phyloP scores from a whole-genome alignment of 2,113 vertebrate species.

The Poicephalus meyeri region DNA sequence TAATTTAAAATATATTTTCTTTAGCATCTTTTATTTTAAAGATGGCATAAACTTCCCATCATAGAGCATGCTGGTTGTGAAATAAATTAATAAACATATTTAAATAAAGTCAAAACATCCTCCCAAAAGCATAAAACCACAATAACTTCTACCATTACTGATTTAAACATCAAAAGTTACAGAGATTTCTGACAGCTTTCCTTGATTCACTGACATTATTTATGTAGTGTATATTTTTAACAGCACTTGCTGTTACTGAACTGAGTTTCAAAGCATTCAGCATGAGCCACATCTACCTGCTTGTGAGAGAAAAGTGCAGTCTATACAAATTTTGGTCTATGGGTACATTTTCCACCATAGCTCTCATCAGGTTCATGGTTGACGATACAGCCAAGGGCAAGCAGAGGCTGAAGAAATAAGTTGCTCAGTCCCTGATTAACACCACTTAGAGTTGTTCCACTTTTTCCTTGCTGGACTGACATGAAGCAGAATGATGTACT shows the following conservation, averaged over 20 bases:
- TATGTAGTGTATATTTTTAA: background rate
- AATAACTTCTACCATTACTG: background rate
- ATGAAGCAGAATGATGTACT: background rate
- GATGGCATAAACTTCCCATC: background rate
- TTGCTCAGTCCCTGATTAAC: background rate
- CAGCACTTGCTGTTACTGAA: background rate
- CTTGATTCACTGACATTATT: constrained; percentile 20
- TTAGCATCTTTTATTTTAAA: constrained; percentile 48
- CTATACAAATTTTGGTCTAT: rapidly evolving
- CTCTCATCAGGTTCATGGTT: background rate
- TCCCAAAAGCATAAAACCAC: constrained; percentile 17
- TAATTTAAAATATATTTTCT: constrained; percentile 39
- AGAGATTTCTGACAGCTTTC: background rate
- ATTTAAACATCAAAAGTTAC: constrained; percentile 49
- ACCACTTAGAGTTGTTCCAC: background rate
- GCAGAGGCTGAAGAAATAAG: background rate
- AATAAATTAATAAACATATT: constrained; percentile 43
- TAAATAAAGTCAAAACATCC: constrained; percentile 1
- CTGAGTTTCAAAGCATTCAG: background rate
- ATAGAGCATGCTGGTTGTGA: background rate
- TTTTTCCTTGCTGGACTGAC: background rate
- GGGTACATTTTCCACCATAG: background rate
- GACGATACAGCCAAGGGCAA: background rate
- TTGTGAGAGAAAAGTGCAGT: background rate
- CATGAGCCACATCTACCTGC: background rate